Evolutionary conservation across 2,113 vertebrate genomes (phyloP), one percentile per base, ranked within the genome.

Genomic region (Psophia crepitans): DNA sequence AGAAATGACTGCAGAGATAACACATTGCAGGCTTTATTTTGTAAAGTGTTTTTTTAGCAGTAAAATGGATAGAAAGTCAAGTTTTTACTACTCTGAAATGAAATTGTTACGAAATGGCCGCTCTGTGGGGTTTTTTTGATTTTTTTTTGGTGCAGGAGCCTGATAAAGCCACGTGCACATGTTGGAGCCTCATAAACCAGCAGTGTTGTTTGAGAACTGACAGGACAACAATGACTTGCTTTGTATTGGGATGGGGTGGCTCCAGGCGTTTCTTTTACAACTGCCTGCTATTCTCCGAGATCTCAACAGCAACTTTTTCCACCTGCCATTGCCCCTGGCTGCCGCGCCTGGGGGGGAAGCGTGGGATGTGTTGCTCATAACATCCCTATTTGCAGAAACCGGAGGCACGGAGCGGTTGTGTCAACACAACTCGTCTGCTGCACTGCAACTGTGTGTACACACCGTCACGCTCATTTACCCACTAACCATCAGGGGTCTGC

Each of bases 91-190:
- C 44, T 82, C 41, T 54, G 69, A 91, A 75, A 61, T 57, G 77
- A 93, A 71, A 82, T 37, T 39, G 63, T 49, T 75, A 84, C 41
- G 82, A 96, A 95, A 96, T 92, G 92, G 89, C 92, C 93, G 64
- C 35, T 77, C 60, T 37, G 24, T 21, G 78, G n/a, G n/a, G n/a
- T n/a, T n/a, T 33, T 46, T 43, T 65, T 49, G 8, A 19, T 39
- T 26, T n/a, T 54, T 49, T 65, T 51, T 22, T 0, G 0, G 23
- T 32, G 48, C 7, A 65, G 73, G 57, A 89, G 48, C n/a, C 57
- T 46, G 81, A 39, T 49, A 81, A n/a, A 82, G 49, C 0, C 0
- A 26, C 19, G 1, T 1, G 23, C 2, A 5, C 0, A 0, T 10
- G 44, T 8, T 37, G 76, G 46, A 90, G 60, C 46, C 56, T 46